Conservation (phyloP, 1,140 invertebrate genomes). For the Dendroctonus ponderosae region DNA sequence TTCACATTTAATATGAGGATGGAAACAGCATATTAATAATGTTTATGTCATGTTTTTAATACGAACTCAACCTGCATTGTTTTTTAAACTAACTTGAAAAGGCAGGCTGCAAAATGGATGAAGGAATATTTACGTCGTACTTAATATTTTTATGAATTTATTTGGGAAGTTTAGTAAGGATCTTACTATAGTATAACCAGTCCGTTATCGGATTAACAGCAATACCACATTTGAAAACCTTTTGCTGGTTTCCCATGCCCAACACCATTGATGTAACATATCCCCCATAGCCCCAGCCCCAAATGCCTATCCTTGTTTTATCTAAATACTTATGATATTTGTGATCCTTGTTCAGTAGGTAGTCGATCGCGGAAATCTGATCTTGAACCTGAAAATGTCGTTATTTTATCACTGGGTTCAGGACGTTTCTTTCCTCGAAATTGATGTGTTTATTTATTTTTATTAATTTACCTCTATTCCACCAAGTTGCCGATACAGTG, state of each 20-base stretch:
- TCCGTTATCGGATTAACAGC: conserved; percentile 91
- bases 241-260: conserved; percentile 79
- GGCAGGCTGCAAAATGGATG: too few species aligned
- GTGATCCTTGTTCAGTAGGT: conserved; percentile 67
- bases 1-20: not conserved
- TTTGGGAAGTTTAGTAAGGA: not conserved
- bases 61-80: too few species aligned
- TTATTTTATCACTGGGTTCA: too few species aligned
- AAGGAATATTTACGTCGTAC: too few species aligned
- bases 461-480: conserved; percentile 68
- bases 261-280: conserved; percentile 88
- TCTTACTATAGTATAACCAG: conserved; percentile 94
- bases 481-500: conserved; percentile 77
- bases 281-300: conserved; percentile 97
- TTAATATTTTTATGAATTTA: too few species aligned
- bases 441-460: not conserved
- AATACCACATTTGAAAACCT: conserved; percentile 87
- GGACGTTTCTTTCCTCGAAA: too few species aligned
- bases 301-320: conserved; percentile 81
- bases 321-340: conserved; percentile 75
- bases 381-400: conserved; percentile 25
- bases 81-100: too few species aligned
- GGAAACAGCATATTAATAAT: too few species aligned
- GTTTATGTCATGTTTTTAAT: too few species aligned
- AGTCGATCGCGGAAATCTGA: conserved; percentile 67